Evolutionary conservation across 2,113 vertebrate species (phyloP).

Genomic region (Caranx ignobilis): DNA sequence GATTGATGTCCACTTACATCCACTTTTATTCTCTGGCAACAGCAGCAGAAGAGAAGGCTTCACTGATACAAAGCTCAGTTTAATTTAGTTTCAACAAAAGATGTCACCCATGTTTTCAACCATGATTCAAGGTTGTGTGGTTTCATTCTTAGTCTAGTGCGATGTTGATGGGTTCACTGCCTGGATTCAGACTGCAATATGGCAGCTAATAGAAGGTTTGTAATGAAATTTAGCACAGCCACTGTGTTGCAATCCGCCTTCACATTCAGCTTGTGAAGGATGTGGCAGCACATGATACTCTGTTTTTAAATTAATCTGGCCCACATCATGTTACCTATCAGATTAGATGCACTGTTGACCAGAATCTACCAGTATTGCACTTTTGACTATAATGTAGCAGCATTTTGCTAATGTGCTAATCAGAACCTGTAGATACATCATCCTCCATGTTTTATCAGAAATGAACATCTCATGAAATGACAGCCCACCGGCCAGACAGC

Average conservation of each 20-base stretch:
- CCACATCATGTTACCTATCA: no score
- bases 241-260: no score
- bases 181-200: background rate
- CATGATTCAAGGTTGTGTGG: background rate
- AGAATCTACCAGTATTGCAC: no score
- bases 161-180: background rate
- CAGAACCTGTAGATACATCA: no score
- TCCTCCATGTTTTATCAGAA: background rate
- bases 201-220: background rate
- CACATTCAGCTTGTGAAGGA: no score
- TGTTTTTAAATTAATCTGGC: no score
- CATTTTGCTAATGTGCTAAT: background rate
- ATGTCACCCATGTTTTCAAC: background rate
- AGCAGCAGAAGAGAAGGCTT: background rate
- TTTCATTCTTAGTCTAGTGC: background rate
- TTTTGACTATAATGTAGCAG: background rate
- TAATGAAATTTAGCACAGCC: background rate
- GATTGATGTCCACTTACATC: background rate
- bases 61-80: background rate
- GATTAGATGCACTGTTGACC: no score
- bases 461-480: background rate
- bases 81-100: background rate
- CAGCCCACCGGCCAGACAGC: background rate
- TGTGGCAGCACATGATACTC: no score
- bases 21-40: conserved; percentile 21